Conservation (phyloP, 2,888 invertebrate genomes). For the Lasioglossum pauxillum region DNA sequence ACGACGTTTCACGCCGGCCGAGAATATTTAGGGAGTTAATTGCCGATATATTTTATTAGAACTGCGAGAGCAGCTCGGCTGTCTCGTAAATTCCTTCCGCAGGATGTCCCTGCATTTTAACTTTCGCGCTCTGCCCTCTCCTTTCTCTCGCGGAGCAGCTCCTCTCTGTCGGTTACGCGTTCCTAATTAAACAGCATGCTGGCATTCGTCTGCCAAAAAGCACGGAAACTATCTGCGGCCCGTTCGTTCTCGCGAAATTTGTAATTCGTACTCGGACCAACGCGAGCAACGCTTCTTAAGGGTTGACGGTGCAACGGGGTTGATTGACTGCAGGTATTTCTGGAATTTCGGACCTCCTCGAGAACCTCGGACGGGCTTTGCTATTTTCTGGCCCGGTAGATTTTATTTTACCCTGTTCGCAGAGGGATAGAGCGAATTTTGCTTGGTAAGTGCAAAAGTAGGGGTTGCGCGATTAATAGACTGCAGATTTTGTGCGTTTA, state of each 20-base stretch:
- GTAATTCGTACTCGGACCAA: conserved; percentile 36
- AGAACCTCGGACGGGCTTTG: neutral
- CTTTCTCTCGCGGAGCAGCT: neutral
- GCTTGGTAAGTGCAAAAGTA: too few species aligned
- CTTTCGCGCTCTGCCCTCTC: conserved; percentile 59
- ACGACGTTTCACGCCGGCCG: conserved; percentile 77
- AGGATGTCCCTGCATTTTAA: conserved; percentile 81
- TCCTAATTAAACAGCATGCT: conserved; percentile 78
- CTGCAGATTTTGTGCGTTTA: neutral
- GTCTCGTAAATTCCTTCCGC: conserved; percentile 82
- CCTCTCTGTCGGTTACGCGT: conserved; percentile 57
- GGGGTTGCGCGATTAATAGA: neutral
- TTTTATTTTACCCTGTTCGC: neutral
- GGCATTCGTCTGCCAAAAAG: conserved; percentile 65
- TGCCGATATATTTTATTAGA: conserved; percentile 84
- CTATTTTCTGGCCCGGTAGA: neutral
- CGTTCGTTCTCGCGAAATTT: conserved; percentile 51
- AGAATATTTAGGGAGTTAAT: conserved; percentile 84
- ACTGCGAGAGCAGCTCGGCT: conserved; percentile 75
- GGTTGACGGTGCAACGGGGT: conserved; percentile 7
- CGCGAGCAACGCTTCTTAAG: conserved; percentile 1
- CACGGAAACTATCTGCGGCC: conserved; percentile 36
- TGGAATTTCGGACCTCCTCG: neutral
- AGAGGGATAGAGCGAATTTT: neutral
- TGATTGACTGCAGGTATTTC: neutral